phyloP scores from a whole-genome alignment of 2,113 vertebrate genomes.

The Saguinus midas region DNA sequence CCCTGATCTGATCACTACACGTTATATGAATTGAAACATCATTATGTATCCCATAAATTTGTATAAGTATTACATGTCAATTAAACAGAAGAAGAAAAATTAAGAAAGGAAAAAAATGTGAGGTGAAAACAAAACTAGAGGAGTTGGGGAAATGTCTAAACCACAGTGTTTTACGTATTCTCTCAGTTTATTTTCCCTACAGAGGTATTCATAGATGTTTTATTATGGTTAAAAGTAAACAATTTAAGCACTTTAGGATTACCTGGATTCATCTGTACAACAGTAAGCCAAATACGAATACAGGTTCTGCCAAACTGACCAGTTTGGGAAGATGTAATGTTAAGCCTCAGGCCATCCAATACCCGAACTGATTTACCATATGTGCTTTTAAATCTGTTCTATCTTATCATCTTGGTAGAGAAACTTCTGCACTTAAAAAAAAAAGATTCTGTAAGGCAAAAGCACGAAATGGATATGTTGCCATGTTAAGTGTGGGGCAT shows the following conservation, averaged over 20 bases:
- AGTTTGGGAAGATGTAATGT: background rate
- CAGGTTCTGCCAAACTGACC: background rate
- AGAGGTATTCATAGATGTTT: background rate
- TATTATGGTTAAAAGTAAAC: slow-evolving; percentile 7
- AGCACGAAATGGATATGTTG: background rate
- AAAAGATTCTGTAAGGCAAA: background rate
- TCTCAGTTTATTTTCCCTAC: background rate
- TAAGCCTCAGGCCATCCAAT: background rate
- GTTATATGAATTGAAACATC: background rate
- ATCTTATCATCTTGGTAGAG: background rate
- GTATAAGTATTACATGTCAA: background rate
- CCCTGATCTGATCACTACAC: background rate
- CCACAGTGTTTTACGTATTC: background rate
- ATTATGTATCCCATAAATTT: background rate
- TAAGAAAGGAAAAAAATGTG: background rate
- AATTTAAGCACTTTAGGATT: background rate
- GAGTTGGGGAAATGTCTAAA: background rate
- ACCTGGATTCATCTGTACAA: background rate
- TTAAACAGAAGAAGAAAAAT: background rate
- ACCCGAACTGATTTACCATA: background rate
- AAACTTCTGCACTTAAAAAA: background rate
- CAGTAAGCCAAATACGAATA: background rate
- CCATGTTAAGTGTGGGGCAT: background rate
- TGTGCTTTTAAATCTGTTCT: background rate
- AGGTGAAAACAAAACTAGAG: background rate